A percentile compares a stretch with the other conserved stretches of the same genome.
Conservation (phyloP, 1,140 invertebrate genomes). For the Ips typographus region DNA sequence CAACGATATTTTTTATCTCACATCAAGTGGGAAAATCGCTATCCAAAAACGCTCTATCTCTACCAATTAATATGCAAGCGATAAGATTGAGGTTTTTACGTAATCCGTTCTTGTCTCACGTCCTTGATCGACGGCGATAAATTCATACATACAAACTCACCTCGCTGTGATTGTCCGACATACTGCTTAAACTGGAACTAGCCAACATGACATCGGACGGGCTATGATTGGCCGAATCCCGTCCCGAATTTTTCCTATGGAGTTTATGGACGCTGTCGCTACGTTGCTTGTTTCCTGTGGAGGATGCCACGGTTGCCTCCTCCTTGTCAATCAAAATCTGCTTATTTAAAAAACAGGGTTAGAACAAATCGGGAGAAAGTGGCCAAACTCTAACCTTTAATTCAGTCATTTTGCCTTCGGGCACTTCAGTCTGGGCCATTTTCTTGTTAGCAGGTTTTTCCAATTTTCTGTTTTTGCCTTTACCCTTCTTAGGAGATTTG, state of each 20-base stretch:
- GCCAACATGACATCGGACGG: slow-evolving; percentile 64
- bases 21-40: too few relatives aligned
- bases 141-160: slow-evolving; percentile 47
- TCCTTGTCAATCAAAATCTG: slow-evolving; percentile 25
- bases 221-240: slow-evolving; percentile 70
- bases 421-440: neutral
- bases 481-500: neutral
- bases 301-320: slow-evolving; percentile 45
- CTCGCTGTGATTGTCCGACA: slow-evolving; percentile 68
- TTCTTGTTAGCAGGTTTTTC: neutral
- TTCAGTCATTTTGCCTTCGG: slow-evolving; percentile 44
- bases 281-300: slow-evolving; percentile 44
- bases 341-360: neutral
- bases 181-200: slow-evolving; percentile 64
- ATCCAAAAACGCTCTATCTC: too few relatives aligned
- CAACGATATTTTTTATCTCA: too few relatives aligned
- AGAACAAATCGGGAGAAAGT: neutral
- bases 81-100: too few relatives aligned
- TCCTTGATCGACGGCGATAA: too few relatives aligned
- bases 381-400: slow-evolving; percentile 53
- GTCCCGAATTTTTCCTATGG: slow-evolving; percentile 56
- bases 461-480: neutral
- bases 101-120: too few relatives aligned
- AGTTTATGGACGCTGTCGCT: slow-evolving; percentile 48
- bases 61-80: too few relatives aligned